A percentile compares a stretch with the other conserved stretches of the same genome.
phyloP scores from a whole-genome alignment of 2,888 invertebrate species.

The Cecidostiba fungosa region DNA sequence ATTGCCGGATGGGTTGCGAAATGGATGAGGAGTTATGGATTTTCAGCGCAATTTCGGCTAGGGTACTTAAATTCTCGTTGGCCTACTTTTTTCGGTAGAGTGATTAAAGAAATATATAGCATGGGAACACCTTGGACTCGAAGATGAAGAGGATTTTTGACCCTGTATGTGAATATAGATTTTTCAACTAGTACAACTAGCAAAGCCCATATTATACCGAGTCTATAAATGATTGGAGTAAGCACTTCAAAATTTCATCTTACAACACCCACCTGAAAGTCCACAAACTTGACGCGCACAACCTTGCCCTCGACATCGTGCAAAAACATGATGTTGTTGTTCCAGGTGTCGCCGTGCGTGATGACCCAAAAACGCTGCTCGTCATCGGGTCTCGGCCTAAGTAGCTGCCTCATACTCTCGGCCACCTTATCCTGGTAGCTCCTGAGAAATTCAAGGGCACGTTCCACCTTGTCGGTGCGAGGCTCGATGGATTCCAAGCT shows the following conservation, averaged over 20 bases:
- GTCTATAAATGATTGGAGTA: no score
- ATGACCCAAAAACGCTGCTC: slow-evolving; percentile 68
- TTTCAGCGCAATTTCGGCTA: not conserved
- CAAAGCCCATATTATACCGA: no score
- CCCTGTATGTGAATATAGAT: no score
- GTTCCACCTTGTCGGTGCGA: slow-evolving; percentile 55
- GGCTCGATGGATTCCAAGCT: slow-evolving; percentile 65
- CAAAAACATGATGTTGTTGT: slow-evolving; percentile 73
- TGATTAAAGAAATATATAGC: not conserved
- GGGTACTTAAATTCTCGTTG: not conserved
- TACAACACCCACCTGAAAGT: slow-evolving; percentile 67
- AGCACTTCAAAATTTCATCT: no score
- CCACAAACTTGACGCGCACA: slow-evolving; percentile 68
- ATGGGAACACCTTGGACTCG: not conserved
- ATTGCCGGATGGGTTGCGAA: not conserved
- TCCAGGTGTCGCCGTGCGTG: slow-evolving; percentile 74
- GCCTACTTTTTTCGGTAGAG: not conserved
- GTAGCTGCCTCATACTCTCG: slow-evolving; percentile 62
- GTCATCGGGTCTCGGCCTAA: slow-evolving; percentile 49
- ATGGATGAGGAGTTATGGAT: not conserved
- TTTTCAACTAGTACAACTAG: not conserved
- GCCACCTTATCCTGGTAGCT: slow-evolving; percentile 47
- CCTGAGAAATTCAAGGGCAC: slow-evolving; percentile 62
- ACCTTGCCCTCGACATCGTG: slow-evolving; percentile 64
- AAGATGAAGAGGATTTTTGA: no score